Evolutionary conservation across 2,797 vertebrate species (phyloP).

Genomic region (Erithacus rubecula): DNA sequence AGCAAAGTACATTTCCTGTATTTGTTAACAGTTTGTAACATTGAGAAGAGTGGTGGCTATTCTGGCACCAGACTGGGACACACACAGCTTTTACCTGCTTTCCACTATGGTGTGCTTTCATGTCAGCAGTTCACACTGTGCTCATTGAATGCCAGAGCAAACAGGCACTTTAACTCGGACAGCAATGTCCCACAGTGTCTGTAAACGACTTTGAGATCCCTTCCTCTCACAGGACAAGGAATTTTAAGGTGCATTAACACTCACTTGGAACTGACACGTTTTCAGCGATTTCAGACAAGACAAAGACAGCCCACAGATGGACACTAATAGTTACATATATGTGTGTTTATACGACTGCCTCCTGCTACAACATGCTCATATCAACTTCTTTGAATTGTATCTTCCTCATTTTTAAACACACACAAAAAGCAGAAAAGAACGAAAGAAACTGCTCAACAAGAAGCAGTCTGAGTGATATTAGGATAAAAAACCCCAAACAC

Average conservation of each 20-base stretch:
- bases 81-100: neutral
- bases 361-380: neutral
- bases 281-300: neutral
- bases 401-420: neutral
- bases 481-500: neutral
- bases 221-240: neutral
- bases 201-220: conserved; percentile 40
- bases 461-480: neutral
- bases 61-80: neutral
- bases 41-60: neutral
- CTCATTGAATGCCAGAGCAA: neutral
- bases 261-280: neutral
- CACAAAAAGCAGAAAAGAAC: neutral
- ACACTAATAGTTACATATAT: neutral
- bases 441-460: neutral
- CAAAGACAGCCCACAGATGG: neutral
- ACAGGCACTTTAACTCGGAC: neutral
- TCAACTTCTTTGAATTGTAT: neutral
- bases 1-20: conserved; percentile 66
- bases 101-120: neutral
- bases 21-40: conserved; percentile 24
- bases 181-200: conserved; percentile 26
- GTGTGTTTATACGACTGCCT: neutral
- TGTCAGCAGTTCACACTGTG: rapidly evolving
- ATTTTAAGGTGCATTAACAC: neutral